These are phyloP conservation scores for Perithous albicinctus DNA, from an alignment of 2,888 invertebrate species.

Conservation along the genomic window DNA sequence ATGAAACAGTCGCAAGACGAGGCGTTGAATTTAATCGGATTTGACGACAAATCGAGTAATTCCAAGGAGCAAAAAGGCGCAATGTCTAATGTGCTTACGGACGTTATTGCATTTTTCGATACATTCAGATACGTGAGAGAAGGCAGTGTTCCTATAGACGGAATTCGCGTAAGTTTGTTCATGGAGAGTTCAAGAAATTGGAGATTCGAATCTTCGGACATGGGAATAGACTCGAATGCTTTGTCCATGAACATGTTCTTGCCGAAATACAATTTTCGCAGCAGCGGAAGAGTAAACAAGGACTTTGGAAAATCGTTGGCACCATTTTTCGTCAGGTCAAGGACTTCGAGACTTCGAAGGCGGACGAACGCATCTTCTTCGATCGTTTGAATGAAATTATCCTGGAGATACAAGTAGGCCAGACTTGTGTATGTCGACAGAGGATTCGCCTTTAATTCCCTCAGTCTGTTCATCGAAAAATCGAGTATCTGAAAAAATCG, in stretches of 20 bases:
- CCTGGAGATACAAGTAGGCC: slow-evolving; percentile 86
- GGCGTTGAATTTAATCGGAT: slow-evolving; percentile 73
- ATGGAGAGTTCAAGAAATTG: slow-evolving; percentile 87
- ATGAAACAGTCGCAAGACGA: slow-evolving; percentile 74
- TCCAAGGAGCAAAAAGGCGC: slow-evolving; percentile 88
- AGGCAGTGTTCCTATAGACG: slow-evolving; percentile 87
- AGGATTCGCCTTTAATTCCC: slow-evolving; percentile 85
- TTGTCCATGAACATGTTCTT: slow-evolving; percentile 83
- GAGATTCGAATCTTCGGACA: slow-evolving; percentile 86
- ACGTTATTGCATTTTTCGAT: slow-evolving; percentile 86
- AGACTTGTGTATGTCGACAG: slow-evolving; percentile 86
- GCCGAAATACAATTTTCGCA: slow-evolving; percentile 88
- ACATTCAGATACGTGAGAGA: slow-evolving; percentile 88
- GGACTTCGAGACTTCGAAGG: slow-evolving; percentile 85
- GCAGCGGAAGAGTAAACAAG: slow-evolving; percentile 86
- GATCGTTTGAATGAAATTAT: slow-evolving; percentile 87
- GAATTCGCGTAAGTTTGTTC: slow-evolving; percentile 87
- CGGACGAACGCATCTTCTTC: slow-evolving; percentile 86
- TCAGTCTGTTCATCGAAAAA: slow-evolving; percentile 86
- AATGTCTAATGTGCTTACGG: slow-evolving; percentile 86
- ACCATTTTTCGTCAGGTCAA: slow-evolving; percentile 87
- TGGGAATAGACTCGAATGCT: slow-evolving; percentile 77
- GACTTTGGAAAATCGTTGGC: slow-evolving; percentile 85
- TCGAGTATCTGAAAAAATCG: slow-evolving; percentile 86
- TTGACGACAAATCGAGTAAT: slow-evolving; percentile 85